phyloP scores from a whole-genome alignment of 2,113 vertebrate genomes.

The Corythaeola cristata region DNA sequence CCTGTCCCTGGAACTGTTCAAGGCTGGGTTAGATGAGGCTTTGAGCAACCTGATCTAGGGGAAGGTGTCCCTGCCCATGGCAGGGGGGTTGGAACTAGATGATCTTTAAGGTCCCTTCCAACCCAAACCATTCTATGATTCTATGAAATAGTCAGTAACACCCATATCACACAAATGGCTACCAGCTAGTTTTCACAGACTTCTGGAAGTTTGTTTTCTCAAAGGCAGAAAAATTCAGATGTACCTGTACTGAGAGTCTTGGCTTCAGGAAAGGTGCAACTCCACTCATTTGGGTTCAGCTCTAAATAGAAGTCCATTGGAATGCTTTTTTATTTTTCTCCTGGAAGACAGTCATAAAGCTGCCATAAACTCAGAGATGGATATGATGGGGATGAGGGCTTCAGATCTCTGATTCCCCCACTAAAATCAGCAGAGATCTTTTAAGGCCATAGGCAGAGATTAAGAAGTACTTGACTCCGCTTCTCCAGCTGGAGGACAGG shows the following conservation, averaged over 20 bases:
- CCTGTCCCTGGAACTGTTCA: too few relatives aligned
- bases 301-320: background rate
- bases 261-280: background rate
- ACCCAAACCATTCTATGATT: too few relatives aligned
- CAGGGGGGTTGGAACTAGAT: too few relatives aligned
- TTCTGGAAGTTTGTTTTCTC: background rate
- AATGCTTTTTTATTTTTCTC: background rate
- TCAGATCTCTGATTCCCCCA: background rate
- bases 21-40: too few relatives aligned
- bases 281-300: background rate
- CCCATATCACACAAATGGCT: fast-evolving
- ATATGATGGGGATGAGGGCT: background rate
- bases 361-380: background rate
- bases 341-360: background rate
- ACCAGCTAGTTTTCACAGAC: background rate
- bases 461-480: background rate
- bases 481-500: background rate
- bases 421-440: background rate
- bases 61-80: too few relatives aligned
- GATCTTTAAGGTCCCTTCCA: too few relatives aligned
- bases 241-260: background rate
- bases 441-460: background rate
- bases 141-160: background rate
- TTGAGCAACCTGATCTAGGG: too few relatives aligned
- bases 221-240: background rate